Base-by-base conservation (phyloP, 2,888 invertebrate genomes). In the Andricus curvator region DNA sequence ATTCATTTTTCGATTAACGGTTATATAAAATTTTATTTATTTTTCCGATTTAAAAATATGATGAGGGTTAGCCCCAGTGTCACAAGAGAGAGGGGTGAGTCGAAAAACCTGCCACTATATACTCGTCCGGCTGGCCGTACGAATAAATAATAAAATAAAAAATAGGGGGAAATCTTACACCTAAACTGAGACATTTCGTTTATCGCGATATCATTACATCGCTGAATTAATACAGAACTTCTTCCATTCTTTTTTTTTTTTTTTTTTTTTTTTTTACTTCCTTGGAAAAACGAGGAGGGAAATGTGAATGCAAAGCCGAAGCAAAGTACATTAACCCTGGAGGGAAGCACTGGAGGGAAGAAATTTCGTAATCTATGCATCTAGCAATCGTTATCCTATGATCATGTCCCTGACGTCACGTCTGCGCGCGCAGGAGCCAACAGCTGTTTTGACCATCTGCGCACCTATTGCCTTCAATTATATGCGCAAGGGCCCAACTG, bases 371-470 rank as follows among this genome's bases (percentile, higher is more conserved):
- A 84, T 83, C 83, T 84, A 84, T 83, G 84, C 79, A 84, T 82
- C 84, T 81, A 81, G 80, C 70, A 77, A 64, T 81, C 77, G 78
- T 78, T 78, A 81, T 81, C 81, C 64, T 65, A 80, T 51, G 80
- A 82, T 84, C 83, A 80, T 81, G 78, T 83, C 85, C 81, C 78
- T 88, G 83, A 84, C 84, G 84, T 84, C 84, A 83, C 82, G 81
- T 80, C 78, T 81, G 82, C 82, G 82, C 82, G 82, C 82, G 79
- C 70, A 77, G 83, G 81, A 81, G 76, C 83, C 81, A 83, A 82
- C 88, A 86, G 84, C 86, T 86, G 84, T 85, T 87, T 85, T 83
- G 78, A 78, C 79, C 85, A 86, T 85, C 85, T 85, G 86, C 85
- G 83, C 83, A 80, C 80, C 78, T 82, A 81, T 82, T 83, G 82